These are phyloP conservation scores for Anoncus sp. DNA, from an alignment of 2,888 invertebrate genomes.

Conservation along the genomic window DNA sequence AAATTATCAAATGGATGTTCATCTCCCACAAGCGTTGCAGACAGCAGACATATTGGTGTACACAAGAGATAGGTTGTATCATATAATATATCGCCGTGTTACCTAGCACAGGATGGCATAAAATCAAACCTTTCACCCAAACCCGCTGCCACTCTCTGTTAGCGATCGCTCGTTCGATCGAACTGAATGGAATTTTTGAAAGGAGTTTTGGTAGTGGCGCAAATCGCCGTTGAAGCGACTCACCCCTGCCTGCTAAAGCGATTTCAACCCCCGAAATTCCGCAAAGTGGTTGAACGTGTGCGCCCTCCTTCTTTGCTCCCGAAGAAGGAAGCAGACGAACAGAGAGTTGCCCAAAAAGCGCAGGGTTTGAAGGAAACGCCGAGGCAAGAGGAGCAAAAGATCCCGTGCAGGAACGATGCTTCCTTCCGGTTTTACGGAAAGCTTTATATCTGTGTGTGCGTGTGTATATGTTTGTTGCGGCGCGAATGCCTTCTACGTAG, in stretches of 20 bases:
- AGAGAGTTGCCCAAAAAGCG: background rate
- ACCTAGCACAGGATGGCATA: slow-evolving; percentile 23
- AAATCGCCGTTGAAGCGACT: slow-evolving; percentile 52
- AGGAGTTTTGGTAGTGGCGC: slow-evolving; percentile 31
- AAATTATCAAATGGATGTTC: slow-evolving; percentile 55
- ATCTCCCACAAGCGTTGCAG: background rate
- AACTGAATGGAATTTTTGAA: slow-evolving; percentile 41
- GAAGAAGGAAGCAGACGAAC: slow-evolving; percentile 24
- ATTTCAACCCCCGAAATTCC: slow-evolving; percentile 62
- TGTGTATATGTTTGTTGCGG: slow-evolving; percentile 30
- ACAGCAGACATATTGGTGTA: slow-evolving; percentile 33
- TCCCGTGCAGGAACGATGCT: slow-evolving; percentile 23
- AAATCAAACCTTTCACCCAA: slow-evolving; percentile 51
- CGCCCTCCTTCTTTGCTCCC: too few relatives aligned
- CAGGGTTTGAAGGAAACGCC: slow-evolving; percentile 18
- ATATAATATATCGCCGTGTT: slow-evolving; percentile 28
- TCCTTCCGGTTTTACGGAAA: slow-evolving; percentile 51
- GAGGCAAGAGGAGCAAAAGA: slow-evolving; percentile 12
- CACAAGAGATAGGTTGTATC: slow-evolving; percentile 28
- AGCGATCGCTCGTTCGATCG: slow-evolving; percentile 39
- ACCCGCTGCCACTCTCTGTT: slow-evolving; percentile 5
- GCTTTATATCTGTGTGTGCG: slow-evolving; percentile 3
- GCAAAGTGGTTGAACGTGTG: slow-evolving; percentile 59
- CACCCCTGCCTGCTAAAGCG: slow-evolving; percentile 49
- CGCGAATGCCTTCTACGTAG: slow-evolving; percentile 28